Base-by-base conservation (phyloP, 2,113 vertebrate genomes). In the Elephantulus edwardii region DNA sequence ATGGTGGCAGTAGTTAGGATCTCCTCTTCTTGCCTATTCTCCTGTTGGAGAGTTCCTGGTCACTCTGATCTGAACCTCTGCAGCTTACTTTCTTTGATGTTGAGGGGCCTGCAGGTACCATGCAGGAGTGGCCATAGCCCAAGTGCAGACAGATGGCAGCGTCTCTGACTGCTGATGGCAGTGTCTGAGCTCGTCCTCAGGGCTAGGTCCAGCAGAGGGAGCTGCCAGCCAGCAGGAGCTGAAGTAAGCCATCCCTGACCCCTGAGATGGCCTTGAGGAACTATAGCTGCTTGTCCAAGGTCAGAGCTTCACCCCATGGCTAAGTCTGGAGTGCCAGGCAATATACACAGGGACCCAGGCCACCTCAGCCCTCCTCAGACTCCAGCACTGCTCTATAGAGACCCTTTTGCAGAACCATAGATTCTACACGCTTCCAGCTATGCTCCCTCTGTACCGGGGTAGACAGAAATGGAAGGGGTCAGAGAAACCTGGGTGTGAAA, bases 181-280 rank as follows among this genome's bases (percentile, higher is more conserved):
- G 54, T 83, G 94, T 94, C 95, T 96, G 90, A 92, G 90, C 58
- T 35, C 3, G n/a, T 89, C 96, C 94, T 95, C 77, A 22, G 96
- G 95, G 92, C 95, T 91, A 90, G 95, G 94, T 93, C 96, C 96
- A 96, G 96, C 93, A 96, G 96, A 96, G 96, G 96, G 96, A 96
- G 96, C 96, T 96, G 96, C 72, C 93, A 93, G 90, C 90, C 90
- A 96, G 94, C 95, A 0, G 92, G 95, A 96, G 54, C 85, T 0
- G 71, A 92, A 30, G 60, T 86, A 40, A 77, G 60, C 79, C 7
- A 1, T 87, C 83, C 83, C 90, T 96, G 95, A 96, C 96, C 95
- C 88, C 83, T 40, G 79, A 35, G 86, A 28, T 86, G 93, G 93
- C 86, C 94, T 88, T 58, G 66, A 90, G 71, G 70, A 76, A 33